A percentile compares a stretch with the other conserved stretches of the same genome.
Conservation (phyloP, 2,888 invertebrate genomes). For the Onchidella celtica region DNA sequence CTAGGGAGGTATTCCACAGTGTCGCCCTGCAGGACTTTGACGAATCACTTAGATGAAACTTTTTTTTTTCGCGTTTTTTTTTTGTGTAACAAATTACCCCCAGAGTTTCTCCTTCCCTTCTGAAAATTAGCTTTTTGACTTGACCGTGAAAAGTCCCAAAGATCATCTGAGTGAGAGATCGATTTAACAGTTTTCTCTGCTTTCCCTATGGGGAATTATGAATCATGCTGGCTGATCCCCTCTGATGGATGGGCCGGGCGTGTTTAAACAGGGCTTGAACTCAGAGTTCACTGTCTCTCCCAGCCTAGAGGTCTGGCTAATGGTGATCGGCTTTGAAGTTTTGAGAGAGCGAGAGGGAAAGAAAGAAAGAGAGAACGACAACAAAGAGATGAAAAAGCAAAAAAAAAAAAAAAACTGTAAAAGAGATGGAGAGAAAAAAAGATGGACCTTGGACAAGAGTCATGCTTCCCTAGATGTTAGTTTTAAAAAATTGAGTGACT, state of each 20-base stretch:
- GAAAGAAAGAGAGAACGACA: no score
- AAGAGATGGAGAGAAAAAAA: no score
- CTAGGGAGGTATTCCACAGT: neutral
- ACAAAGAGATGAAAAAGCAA: no score
- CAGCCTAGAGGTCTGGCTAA: no score
- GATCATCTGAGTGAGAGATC: neutral
- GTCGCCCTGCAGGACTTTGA: neutral
- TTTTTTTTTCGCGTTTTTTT: neutral
- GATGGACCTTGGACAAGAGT: no score
- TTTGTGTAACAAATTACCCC: slow-evolving; percentile 5
- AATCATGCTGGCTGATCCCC: neutral
- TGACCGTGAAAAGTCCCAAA: neutral
- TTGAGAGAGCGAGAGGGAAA: no score
- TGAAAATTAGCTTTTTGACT: slow-evolving; percentile 6
- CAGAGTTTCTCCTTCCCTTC: neutral
- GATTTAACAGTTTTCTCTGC: neutral
- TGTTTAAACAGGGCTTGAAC: neutral
- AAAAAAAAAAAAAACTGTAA: no score
- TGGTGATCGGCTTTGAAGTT: no score
- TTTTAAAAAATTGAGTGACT: no score
- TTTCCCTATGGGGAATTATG: neutral
- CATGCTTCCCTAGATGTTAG: no score
- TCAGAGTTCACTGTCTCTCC: neutral
- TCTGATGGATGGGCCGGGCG: neutral
- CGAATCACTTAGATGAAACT: neutral